These are phyloP conservation scores for Sorex fumeus DNA, from an alignment of 2,113 vertebrate species.

Conservation along the genomic window DNA sequence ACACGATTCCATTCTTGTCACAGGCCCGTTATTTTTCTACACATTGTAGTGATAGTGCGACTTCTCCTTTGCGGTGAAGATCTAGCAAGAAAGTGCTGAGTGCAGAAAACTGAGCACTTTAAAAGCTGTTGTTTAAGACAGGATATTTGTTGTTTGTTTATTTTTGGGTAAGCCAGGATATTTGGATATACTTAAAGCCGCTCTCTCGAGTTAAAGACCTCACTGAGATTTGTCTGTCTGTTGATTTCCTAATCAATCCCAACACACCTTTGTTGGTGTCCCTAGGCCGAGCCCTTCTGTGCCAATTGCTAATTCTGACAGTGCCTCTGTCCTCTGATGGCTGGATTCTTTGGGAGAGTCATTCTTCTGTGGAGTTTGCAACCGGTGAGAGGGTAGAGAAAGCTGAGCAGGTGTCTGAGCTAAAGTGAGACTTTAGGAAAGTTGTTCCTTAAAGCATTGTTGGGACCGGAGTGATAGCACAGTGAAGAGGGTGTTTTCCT, in stretches of 20 bases:
- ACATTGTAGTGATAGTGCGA: neutral
- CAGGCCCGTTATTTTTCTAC: conserved; percentile 27
- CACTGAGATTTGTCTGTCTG: neutral
- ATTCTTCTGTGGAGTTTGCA: neutral
- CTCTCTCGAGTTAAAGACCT: neutral
- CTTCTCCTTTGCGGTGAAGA: neutral
- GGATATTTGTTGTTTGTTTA: neutral
- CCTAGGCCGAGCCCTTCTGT: neutral
- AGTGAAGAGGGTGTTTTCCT: no score
- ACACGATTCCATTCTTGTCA: neutral
- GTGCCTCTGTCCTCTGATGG: neutral
- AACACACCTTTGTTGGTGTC: neutral
- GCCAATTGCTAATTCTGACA: neutral
- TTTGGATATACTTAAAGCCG: neutral
- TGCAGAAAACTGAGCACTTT: neutral
- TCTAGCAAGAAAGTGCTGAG: conserved; percentile 5
- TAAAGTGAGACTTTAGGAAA: conserved; percentile 39
- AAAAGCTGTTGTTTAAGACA: no score
- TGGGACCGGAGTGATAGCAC: no score
- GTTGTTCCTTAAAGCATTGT: conserved; percentile 1
- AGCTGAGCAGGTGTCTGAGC: neutral
- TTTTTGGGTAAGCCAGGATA: no score
- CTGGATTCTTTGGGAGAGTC: neutral
- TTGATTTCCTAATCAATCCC: neutral
- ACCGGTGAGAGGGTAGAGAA: neutral